phyloP scores from a whole-genome alignment of 2,797 vertebrate species.

The Salmo trutta region DNA sequence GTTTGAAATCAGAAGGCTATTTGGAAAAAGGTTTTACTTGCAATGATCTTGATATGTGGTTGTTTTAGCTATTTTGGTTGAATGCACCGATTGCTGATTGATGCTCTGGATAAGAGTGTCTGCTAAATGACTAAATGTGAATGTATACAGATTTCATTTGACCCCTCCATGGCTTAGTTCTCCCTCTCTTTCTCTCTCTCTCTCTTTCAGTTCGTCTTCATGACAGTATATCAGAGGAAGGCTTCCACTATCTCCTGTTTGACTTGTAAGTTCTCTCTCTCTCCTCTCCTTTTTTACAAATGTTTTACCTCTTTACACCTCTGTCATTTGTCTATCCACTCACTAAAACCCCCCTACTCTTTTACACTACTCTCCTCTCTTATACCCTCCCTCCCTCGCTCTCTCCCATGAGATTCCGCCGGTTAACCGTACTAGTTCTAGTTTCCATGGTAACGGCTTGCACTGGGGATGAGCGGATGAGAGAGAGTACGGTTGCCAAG shows the following conservation, averaged over 20 bases:
- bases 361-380: not conserved
- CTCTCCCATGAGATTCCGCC: not conserved
- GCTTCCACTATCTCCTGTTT: conserved; percentile 97
- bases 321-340: not conserved
- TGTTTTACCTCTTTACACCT: not conserved
- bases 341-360: not conserved
- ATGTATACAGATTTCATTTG: conserved; percentile 13
- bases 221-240: conserved; percentile 98
- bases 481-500: not conserved
- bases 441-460: conserved; percentile 68
- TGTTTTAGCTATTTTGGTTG: not conserved
- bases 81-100: not conserved
- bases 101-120: not conserved
- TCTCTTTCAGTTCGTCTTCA: conserved; percentile 86
- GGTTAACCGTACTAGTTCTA: not conserved
- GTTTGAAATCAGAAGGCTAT: too few species aligned
- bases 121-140: not conserved
- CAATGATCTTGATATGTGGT: not conserved
- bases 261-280: conserved; percentile 89
- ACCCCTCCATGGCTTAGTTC: not conserved
- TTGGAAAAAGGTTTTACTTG: not conserved
- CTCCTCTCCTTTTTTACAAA: conserved; percentile 35
- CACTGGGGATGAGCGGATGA: conserved; percentile 18
- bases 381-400: not conserved
- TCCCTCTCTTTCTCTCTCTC: not conserved